A percentile compares a stretch with the other conserved stretches of the same genome.
Evolutionary conservation across 2,797 vertebrate genomes (phyloP).

Genomic region (Chaetodon trifasciatus): DNA sequence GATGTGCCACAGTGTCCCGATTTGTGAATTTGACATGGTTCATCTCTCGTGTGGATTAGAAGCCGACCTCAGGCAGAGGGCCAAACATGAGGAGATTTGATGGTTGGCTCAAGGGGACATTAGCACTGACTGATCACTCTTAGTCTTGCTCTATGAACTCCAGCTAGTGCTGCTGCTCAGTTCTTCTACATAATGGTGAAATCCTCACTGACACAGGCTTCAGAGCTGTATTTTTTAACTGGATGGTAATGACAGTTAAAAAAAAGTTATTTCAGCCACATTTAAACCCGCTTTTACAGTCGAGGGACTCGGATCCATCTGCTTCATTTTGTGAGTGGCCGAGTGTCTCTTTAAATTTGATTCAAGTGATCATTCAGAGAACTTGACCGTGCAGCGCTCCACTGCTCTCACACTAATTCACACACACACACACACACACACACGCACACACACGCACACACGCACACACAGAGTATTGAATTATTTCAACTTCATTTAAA

Average conservation of each 20-base stretch:
- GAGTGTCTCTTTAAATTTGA: conserved; percentile 74
- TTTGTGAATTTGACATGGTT: conserved; percentile 76
- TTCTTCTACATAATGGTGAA: conserved; percentile 37
- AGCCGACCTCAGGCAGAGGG: conserved; percentile 75
- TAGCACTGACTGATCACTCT: conserved; percentile 73
- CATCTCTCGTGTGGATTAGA: conserved; percentile 77
- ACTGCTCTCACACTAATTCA: conserved; percentile 41
- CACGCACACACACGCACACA: conserved; percentile 35
- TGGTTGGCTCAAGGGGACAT: conserved; percentile 69
- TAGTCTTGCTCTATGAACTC: conserved; percentile 53
- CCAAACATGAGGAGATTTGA: conserved; percentile 80
- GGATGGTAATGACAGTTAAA: conserved; percentile 35
- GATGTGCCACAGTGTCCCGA: conserved; percentile 54
- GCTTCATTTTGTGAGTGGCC: conserved; percentile 62
- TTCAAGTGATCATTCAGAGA: conserved; percentile 67
- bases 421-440: conserved; percentile 32
- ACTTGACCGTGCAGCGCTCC: conserved; percentile 42
- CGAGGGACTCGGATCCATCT: conserved; percentile 61
- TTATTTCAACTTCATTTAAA: conserved; percentile 66
- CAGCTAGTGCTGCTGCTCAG: conserved; percentile 46
- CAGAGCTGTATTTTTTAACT: conserved; percentile 40
- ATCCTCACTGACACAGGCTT: conserved; percentile 42
- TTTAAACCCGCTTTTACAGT: conserved; percentile 65
- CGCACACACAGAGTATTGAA: conserved; percentile 24
- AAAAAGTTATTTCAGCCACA: conserved; percentile 62